Conservation (phyloP, 2,113 vertebrate genomes). For the Triplophysa dalaica region DNA sequence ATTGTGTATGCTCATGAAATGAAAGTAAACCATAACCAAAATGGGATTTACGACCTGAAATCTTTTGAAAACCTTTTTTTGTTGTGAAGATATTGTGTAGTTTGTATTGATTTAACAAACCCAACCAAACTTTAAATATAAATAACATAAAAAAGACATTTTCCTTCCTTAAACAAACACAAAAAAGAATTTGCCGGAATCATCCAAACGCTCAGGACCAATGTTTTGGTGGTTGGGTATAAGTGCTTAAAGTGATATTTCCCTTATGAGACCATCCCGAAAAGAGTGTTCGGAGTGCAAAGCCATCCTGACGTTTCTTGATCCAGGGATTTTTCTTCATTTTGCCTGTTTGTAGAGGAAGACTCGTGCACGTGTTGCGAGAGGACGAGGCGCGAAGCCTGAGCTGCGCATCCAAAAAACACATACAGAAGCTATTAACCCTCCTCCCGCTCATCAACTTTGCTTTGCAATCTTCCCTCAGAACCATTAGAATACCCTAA, state of each 20-base stretch:
- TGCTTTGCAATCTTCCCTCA: slow-evolving; percentile 99
- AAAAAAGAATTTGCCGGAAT: too few species aligned
- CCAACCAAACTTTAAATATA: too few species aligned
- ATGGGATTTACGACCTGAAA: too few species aligned
- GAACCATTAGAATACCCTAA: slow-evolving; percentile 99
- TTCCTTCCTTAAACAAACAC: too few species aligned
- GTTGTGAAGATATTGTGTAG: too few species aligned
- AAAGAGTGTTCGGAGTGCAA: slow-evolving; percentile 42
- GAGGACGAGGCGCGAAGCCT: slow-evolving; percentile 63
- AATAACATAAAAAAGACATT: too few species aligned
- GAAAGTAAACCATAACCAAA: background rate
- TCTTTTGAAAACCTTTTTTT: too few species aligned
- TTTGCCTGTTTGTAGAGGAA: slow-evolving; percentile 82
- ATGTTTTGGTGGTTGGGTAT: too few species aligned
- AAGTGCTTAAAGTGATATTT: background rate
- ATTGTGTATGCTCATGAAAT: background rate
- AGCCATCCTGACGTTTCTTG: slow-evolving; percentile 61
- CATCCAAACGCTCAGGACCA: too few species aligned
- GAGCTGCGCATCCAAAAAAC: slow-evolving; percentile 53
- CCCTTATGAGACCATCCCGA: background rate
- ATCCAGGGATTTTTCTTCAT: slow-evolving; percentile 82
- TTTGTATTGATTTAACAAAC: too few species aligned
- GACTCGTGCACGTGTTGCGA: slow-evolving; percentile 74
- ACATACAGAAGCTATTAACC: slow-evolving; percentile 92
- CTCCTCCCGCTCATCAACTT: slow-evolving; percentile 97